Base-by-base conservation (phyloP, 2,113 vertebrate species). In the Phainopepla nitens region DNA sequence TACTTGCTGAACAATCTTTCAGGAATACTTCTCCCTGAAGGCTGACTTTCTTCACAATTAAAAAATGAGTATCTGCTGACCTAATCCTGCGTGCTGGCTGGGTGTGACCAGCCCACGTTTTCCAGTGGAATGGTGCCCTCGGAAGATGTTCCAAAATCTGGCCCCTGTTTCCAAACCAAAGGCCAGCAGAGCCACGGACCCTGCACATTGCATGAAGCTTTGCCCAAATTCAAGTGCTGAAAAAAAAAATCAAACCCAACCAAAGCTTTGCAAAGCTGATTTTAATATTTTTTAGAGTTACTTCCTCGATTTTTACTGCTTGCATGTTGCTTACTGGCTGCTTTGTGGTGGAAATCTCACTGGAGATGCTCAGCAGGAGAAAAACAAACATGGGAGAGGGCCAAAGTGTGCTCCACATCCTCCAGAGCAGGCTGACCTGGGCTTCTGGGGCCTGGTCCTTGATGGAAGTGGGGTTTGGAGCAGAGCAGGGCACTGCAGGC, bases 101-200 rank as follows among this genome's bases (percentile, higher is more conserved):
- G 96, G 95, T 95, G 95, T 96, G 96, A 90, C 96, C 93, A 85
- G 82, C 84, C 96, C 87, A 72, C 23, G 10, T 95, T 94, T 94
- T 90, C 8, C 9, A 64, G 91, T 96, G 94, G 95, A 96, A 94
- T 89, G 79, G 81, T 97, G 95, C 95, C 96, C 81, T 94, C 24
- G 21, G 73, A 96, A 71, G 91, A 87, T 35, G 42, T 80, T 82
- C 81, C 85, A 76, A 68, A 95, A 78, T 91, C 77, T 64, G 84
- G 75, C 53, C 89, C 84, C 21, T 27, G 1, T 68, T 95, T 81
- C 91, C 84, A 83, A 86, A 58, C 35, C 53, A 35, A 79, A 82
- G 80, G 83, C 83, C 89, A 78, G 81, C 72, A 41, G 65, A 89
- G 84, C 88, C 56, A 41, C 14, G 9, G 11, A 4, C 69, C 58